Base-by-base conservation (phyloP, 2,888 invertebrate species). In the Trichopoda pennipes region DNA sequence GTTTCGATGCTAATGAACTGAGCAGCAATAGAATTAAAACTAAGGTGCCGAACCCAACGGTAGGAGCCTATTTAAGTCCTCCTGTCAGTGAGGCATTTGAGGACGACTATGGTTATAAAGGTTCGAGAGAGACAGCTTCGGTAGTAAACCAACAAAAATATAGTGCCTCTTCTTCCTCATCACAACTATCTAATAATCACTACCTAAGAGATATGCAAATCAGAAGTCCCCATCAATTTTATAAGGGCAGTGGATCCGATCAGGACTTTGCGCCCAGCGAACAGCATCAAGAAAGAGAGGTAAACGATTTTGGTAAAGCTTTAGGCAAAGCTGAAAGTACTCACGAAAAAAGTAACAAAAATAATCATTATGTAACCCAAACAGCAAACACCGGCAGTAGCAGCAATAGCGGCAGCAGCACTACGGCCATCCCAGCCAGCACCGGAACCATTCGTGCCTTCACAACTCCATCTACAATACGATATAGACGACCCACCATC, bases 261-360 rank as follows among this genome's bases (percentile, higher is more conserved):
- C 82, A 89, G 84, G 89, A 87, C 63, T 84, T 88, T 47, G 82
- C 90, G 38, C 89, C 87, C 38, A 90, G 89, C 66, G 90, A 90
- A 78, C 83, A 86, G 60, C 88, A 89, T 80, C 78, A 86, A 63
- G 88, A 88, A 76, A 88, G 89, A 88, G 91, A 90, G 88, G 88
- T 90, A 87, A 90, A 89, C 86, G 80, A 86, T 84, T 87, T 86
- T 86, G 87, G 88, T 79, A 60, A 84, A 69, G 73, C 83, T 81
- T 85, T 83, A 85, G 86, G 85, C 85, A 80, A 74, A 60, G 63
- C 47, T 80, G 89, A 85, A 74, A 86, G 87, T 75, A 85, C 86
- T 80, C 88, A 86, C 61, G 88, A 87, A 87, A 90, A 88, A 87
- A 90, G 87, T 87, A 90, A 88, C 88, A 90, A 88, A 88, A 88